Evolutionary conservation across 1,140 invertebrate genomes (phyloP), one percentile per base, ranked within the genome.

Genomic region (Papilio glaucus): DNA sequence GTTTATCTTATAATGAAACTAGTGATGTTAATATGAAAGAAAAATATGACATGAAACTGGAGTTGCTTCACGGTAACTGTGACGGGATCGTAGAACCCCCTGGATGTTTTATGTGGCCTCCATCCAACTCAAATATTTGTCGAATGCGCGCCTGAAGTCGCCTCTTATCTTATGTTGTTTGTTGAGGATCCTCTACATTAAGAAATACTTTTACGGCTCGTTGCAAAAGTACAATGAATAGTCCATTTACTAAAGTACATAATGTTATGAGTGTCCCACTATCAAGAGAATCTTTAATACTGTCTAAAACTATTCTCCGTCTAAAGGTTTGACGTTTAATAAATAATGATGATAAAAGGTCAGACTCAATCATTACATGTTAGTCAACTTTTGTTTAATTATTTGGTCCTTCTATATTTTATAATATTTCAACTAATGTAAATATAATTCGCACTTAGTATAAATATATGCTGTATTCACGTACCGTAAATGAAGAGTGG

Each of bases 81-180:
- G 49, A 57, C 49, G 21, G 21, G 49, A 57, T 57, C 24, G 49
- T 24, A 9, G 49, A 24, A 12, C 45, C 21, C 49, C 12, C 3
- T 26, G 10, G 49, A 24, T 57, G 49, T 57, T 57, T 5, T 57
- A 57, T 26, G 21, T 57, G 49, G 49, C 49, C 21, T 9, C 21
- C 21, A 57, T 57, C 49, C 49, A 57, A 57, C 18, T 6, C 49
- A 57, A 57, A 57, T 57, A 57, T 57, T 57, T 57, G 49, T 57
- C 21, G 9, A 5, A 57, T 57, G 49, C 18, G 18, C 8, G 49
- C 49, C 49, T 57, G 49, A 57, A 57, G 49, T 57, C 2, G 21
- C 21, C 15, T 57, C 49, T 57, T 57, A 57, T 57, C 49, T 26
- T 13, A 24, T 57, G 10, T 7, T 39, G 45, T 57, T 57, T 57